These are phyloP conservation scores for Chelmon rostratus DNA, from an alignment of 2,797 vertebrate species.

Conservation along the genomic window DNA sequence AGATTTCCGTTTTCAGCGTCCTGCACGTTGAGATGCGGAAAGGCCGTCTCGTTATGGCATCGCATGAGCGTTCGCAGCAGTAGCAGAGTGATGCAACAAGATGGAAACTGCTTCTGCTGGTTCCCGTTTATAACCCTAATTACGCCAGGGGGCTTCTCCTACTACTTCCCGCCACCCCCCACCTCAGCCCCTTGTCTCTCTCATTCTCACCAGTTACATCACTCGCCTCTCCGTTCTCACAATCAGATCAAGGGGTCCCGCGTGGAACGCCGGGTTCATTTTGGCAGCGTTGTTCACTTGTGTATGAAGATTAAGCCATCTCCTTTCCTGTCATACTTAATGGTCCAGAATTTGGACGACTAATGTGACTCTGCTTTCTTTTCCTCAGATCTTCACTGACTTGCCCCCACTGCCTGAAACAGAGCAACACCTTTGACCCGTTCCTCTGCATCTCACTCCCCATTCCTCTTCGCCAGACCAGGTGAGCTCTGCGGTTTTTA, in stretches of 20 bases:
- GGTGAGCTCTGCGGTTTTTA: constrained; percentile 81
- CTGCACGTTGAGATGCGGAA: constrained; percentile 22
- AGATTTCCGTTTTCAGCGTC: constrained; percentile 16
- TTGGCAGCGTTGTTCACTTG: constrained; percentile 33
- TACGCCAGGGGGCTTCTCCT: constrained; percentile 35
- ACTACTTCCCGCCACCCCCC: constrained; percentile 38
- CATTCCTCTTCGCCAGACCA: constrained; percentile 94
- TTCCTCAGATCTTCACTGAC: constrained; percentile 93
- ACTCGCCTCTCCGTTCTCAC: constrained; percentile 59
- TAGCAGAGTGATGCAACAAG: constrained; percentile 83
- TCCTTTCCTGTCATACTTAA: constrained; percentile 36
- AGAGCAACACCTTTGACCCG: constrained; percentile 98
- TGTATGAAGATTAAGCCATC: constrained; percentile 48
- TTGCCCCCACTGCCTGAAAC: constrained; percentile 96
- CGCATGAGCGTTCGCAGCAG: constrained; percentile 35
- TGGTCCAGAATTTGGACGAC: constrained; percentile 29
- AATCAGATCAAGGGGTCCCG: constrained; percentile 55
- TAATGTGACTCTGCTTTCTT: constrained; percentile 34
- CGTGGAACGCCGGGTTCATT: constrained; percentile 27
- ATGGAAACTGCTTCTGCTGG: constrained; percentile 65
- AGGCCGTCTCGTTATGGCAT: constrained; percentile 26
- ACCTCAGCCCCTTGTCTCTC: constrained; percentile 14
- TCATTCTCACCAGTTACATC: constrained; percentile 63
- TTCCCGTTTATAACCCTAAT: constrained; percentile 41
- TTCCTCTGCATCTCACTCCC: constrained; percentile 97